These are phyloP conservation scores for Brachypodius melanocephalos DNA, from an alignment of 2,113 vertebrate species.

Conservation along the genomic window DNA sequence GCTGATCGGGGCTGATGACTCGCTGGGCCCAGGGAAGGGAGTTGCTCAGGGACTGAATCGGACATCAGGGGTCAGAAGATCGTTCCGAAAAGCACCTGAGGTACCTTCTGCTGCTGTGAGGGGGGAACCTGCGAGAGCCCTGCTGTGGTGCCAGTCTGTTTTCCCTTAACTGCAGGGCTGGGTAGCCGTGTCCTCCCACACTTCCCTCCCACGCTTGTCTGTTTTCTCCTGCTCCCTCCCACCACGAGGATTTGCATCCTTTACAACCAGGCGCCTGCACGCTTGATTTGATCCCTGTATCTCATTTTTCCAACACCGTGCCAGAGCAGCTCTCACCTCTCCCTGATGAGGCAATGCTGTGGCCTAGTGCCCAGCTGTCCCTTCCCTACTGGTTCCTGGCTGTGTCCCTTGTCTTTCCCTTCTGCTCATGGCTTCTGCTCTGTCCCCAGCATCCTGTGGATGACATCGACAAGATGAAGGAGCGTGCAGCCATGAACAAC, in stretches of 20 bases:
- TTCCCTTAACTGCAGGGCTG: not conserved
- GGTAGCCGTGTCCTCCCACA: not conserved
- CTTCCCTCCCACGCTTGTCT: not conserved
- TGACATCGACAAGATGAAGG: conserved; percentile 99
- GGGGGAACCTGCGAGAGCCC: not conserved
- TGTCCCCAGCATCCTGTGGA: conserved; percentile 89
- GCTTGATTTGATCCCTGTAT: not conserved
- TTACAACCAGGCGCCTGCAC: not conserved
- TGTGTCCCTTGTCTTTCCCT: not conserved
- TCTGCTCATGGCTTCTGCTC: not conserved
- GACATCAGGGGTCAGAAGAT: conserved; percentile 90
- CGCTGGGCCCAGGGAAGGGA: conserved; percentile 88
- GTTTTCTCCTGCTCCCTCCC: not conserved
- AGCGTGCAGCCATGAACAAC: conserved; percentile 98
- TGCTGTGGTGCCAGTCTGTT: not conserved
- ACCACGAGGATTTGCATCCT: not conserved
- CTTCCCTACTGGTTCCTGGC: conserved; percentile 10
- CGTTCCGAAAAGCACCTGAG: conserved; percentile 94
- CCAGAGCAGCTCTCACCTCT: not conserved
- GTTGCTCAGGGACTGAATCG: conserved; percentile 92
- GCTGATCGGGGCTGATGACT: conserved; percentile 85
- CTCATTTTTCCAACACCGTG: not conserved
- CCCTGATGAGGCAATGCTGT: not conserved
- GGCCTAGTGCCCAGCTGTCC: not conserved
- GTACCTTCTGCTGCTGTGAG: conserved; percentile 64